Conservation (phyloP, 2,888 invertebrate species). For the Liopterus haemorrhoidalis region DNA sequence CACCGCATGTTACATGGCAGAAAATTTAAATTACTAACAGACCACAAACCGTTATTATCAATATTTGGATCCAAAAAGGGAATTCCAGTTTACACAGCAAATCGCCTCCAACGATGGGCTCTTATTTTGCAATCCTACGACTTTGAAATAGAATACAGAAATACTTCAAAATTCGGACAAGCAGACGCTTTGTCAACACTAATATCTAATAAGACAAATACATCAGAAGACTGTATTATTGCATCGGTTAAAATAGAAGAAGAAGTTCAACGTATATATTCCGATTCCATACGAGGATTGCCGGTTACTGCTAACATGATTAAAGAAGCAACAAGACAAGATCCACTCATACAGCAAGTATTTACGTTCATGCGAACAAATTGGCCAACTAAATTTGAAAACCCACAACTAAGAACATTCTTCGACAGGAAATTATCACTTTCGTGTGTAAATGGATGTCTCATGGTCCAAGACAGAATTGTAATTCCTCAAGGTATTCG, state of each 20-base stretch:
- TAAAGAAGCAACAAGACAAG: background rate
- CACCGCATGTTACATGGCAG: no score
- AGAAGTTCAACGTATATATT: background rate
- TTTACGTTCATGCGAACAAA: background rate
- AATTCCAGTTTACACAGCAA: constrained; percentile 27
- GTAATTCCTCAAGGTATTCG: constrained; percentile 25
- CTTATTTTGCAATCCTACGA: constrained; percentile 28
- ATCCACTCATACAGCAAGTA: background rate
- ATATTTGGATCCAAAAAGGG: constrained; percentile 37
- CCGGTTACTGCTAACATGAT: background rate
- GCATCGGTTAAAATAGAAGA: constrained; percentile 1
- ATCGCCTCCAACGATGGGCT: constrained; percentile 31
- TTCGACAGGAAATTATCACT: background rate
- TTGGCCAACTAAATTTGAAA: background rate
- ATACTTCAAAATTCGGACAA: constrained; percentile 29
- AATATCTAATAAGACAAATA: constrained; percentile 13
- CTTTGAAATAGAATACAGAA: constrained; percentile 30
- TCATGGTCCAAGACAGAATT: constrained; percentile 25
- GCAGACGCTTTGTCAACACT: constrained; percentile 31
- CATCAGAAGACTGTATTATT: background rate
- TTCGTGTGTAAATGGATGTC: constrained; percentile 10
- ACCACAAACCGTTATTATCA: constrained; percentile 36
- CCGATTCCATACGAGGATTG: background rate
- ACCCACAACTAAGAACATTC: background rate
- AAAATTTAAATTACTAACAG: constrained; percentile 37